These are phyloP conservation scores for Tanytarsus gracilentus DNA, from an alignment of 2,888 invertebrate species.

Conservation along the genomic window DNA sequence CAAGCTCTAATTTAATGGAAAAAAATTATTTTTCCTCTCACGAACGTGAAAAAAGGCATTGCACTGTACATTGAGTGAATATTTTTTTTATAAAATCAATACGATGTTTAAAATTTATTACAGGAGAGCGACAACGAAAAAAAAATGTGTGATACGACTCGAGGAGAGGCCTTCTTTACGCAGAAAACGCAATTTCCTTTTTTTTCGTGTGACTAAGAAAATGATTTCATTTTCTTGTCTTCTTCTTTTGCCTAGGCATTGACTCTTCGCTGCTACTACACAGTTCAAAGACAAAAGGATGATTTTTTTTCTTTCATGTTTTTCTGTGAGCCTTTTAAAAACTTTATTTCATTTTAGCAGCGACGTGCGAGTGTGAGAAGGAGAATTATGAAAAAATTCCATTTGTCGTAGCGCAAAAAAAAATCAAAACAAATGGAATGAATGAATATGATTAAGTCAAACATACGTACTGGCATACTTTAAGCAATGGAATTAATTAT, in stretches of 20 bases:
- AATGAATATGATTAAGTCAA: no score
- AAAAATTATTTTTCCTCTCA: no score
- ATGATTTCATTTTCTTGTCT: not conserved
- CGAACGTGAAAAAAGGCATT: no score
- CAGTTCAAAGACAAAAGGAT: not conserved
- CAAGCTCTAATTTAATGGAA: no score
- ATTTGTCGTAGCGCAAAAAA: not conserved
- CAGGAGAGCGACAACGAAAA: no score
- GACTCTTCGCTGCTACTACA: not conserved
- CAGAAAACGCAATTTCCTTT: not conserved
- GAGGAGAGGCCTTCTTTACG: not conserved
- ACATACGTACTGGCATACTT: not conserved
- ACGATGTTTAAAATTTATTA: no score
- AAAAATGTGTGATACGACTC: not conserved
- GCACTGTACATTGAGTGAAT: no score
- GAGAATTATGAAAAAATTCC: not conserved
- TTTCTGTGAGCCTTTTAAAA: not conserved
- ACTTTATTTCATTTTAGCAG: not conserved
- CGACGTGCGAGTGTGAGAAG: no score
- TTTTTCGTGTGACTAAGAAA: not conserved
- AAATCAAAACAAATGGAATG: not conserved
- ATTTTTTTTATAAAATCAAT: no score
- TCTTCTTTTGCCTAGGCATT: not conserved
- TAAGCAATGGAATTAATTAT: not conserved
- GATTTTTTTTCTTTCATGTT: not conserved